Evolutionary conservation across 2,797 vertebrate genomes (phyloP).

Genomic region (Acestrorhynchus altus): DNA sequence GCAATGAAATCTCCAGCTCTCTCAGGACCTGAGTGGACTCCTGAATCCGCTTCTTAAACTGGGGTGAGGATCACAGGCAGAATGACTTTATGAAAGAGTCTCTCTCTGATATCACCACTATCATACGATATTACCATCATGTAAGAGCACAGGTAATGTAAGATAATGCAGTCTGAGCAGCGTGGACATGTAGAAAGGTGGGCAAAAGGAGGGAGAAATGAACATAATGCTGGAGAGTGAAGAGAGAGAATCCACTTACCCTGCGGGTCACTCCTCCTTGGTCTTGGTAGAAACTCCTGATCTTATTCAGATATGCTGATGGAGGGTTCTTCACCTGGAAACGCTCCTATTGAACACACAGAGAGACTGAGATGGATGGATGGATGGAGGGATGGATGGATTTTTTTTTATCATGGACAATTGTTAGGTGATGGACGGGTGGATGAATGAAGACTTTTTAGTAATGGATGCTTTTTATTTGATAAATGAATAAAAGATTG

Average conservation of each 20-base stretch:
- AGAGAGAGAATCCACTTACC: slow-evolving; percentile 70
- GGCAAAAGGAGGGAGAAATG: neutral
- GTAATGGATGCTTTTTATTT: too few relatives aligned
- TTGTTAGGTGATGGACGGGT: neutral
- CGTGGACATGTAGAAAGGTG: neutral
- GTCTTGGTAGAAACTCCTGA: slow-evolving; percentile 91
- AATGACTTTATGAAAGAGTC: neutral
- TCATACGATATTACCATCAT: too few relatives aligned
- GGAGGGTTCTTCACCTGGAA: slow-evolving; percentile 98
- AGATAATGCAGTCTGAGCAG: neutral
- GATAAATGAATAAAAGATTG: neutral
- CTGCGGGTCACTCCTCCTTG: slow-evolving; percentile 88
- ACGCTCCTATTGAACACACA: slow-evolving; percentile 81
- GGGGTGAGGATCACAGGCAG: slow-evolving; percentile 9
- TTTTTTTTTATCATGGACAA: too few relatives aligned
- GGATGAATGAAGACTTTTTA: neutral
- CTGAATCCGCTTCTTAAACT: slow-evolving; percentile 91
- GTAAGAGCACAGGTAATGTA: too few relatives aligned
- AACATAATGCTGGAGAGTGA: neutral
- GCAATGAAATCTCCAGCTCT: slow-evolving; percentile 94
- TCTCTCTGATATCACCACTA: neutral
- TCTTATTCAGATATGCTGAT: slow-evolving; percentile 89
- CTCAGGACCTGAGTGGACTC: slow-evolving; percentile 94
- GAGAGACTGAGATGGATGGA: slow-evolving; percentile 18
- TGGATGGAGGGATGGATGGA: neutral